Evolutionary conservation across 2,113 vertebrate genomes (phyloP).

Genomic region (Chiloscyllium plagiosum): DNA sequence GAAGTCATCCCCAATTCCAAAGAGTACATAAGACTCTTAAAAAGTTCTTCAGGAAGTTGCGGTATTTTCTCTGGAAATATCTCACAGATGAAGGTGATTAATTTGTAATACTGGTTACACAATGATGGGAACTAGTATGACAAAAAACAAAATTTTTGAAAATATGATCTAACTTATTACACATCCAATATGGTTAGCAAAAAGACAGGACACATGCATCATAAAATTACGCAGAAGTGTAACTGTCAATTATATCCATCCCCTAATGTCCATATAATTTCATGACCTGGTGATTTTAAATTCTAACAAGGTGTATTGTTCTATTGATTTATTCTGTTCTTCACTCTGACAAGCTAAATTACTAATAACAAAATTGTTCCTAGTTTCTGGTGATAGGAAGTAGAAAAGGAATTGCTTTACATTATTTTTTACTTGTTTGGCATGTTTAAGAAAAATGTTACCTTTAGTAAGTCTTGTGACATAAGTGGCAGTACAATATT

Average conservation of each 20-base stretch:
- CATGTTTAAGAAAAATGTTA: constrained; percentile 44
- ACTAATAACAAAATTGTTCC: neutral
- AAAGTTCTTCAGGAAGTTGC: constrained; percentile 92
- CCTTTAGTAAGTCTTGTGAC: constrained; percentile 97
- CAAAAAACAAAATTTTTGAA: constrained; percentile 42
- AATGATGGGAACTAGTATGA: constrained; percentile 85
- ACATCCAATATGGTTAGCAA: neutral
- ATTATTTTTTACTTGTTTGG: neutral
- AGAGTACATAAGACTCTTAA: constrained; percentile 98
- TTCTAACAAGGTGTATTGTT: neutral
- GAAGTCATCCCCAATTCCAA: constrained; percentile 96
- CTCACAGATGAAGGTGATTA: constrained; percentile 99
- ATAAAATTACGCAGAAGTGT: neutral
- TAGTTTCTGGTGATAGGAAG: neutral
- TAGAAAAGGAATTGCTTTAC: neutral
- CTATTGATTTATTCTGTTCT: neutral
- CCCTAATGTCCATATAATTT: neutral
- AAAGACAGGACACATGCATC: neutral
- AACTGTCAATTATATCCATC: neutral
- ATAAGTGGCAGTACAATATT: constrained; percentile 95
- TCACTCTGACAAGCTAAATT: neutral
- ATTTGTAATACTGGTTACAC: constrained; percentile 98
- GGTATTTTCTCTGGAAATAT: constrained; percentile 99
- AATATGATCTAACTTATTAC: constrained; percentile 26
- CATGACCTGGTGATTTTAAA: neutral